Evolutionary conservation across 2,888 invertebrate species (phyloP).

Genomic region (Protophormia terraenovae): DNA sequence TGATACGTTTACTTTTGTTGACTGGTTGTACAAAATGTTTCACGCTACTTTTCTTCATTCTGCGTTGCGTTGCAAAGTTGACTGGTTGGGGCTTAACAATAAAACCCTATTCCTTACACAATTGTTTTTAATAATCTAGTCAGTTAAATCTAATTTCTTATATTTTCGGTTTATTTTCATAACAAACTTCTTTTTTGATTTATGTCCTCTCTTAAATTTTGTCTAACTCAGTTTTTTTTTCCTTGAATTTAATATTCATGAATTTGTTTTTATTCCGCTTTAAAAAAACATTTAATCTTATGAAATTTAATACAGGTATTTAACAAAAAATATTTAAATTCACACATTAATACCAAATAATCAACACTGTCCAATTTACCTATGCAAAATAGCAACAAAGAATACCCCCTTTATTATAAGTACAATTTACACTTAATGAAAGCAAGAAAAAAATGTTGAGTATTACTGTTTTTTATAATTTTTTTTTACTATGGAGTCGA

Average conservation of each 20-base stretch:
- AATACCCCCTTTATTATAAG: not conserved
- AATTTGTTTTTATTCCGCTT: not conserved
- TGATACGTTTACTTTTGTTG: too few relatives aligned
- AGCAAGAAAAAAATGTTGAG: not conserved
- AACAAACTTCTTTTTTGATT: too few relatives aligned
- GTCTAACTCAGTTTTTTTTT: not conserved
- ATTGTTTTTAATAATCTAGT: too few relatives aligned
- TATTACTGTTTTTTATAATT: not conserved
- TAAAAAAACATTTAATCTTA: not conserved
- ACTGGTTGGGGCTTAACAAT: too few relatives aligned
- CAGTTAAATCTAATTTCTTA: too few relatives aligned
- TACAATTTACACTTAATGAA: not conserved
- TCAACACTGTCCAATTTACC: not conserved
- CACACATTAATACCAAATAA: not conserved
- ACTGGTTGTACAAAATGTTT: too few relatives aligned
- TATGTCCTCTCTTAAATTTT: too few relatives aligned
- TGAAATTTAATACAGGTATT: constrained; percentile 17
- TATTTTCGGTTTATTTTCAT: too few relatives aligned
- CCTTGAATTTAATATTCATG: not conserved
- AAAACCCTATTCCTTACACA: too few relatives aligned
- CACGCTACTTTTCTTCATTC: too few relatives aligned
- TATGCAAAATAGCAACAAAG: not conserved
- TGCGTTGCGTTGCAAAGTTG: too few relatives aligned
- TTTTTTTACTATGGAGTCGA: not conserved
- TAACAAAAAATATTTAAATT: not conserved